These are phyloP conservation scores for Aradus depressus DNA, from an alignment of 2,888 invertebrate genomes.

Conservation along the genomic window DNA sequence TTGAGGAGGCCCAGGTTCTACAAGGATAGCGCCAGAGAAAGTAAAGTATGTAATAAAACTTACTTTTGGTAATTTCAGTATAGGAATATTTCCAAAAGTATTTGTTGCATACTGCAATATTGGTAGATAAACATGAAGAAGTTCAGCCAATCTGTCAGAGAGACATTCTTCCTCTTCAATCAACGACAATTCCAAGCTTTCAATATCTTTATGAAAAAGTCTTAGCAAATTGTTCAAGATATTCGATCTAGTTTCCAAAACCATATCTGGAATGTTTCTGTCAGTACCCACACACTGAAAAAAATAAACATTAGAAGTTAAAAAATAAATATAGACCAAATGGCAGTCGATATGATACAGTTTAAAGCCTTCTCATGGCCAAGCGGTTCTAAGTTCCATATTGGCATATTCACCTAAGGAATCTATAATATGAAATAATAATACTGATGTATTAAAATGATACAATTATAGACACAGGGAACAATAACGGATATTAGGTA, in stretches of 20 bases:
- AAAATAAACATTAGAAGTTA: conserved; percentile 4
- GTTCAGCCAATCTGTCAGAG: conserved; percentile 65
- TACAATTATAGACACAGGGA: too few relatives aligned
- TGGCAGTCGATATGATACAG: too few relatives aligned
- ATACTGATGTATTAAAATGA: too few relatives aligned
- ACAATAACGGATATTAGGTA: too few relatives aligned
- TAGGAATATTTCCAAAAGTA: conserved; percentile 71
- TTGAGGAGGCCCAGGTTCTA: too few relatives aligned
- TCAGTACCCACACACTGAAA: conserved; percentile 77
- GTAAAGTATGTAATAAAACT: conserved; percentile 18
- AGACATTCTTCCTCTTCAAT: conserved; percentile 42
- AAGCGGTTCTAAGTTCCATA: not conserved
- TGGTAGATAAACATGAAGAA: conserved; percentile 82
- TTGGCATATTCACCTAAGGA: not conserved
- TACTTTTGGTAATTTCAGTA: conserved; percentile 71
- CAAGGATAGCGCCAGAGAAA: too few relatives aligned
- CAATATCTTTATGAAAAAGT: conserved; percentile 77
- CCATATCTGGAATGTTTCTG: conserved; percentile 70
- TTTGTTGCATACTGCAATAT: conserved; percentile 73
- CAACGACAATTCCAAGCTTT: conserved; percentile 41
- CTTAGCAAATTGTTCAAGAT: conserved; percentile 63
- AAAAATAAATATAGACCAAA: not conserved
- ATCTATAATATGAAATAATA: too few relatives aligned
- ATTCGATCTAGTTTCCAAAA: conserved; percentile 65
- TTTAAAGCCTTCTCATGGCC: not conserved